Evolutionary conservation across 2,113 vertebrate species (phyloP), one percentile per base, ranked within the genome.

Genomic region (Dolichallabes microphthalmus): DNA sequence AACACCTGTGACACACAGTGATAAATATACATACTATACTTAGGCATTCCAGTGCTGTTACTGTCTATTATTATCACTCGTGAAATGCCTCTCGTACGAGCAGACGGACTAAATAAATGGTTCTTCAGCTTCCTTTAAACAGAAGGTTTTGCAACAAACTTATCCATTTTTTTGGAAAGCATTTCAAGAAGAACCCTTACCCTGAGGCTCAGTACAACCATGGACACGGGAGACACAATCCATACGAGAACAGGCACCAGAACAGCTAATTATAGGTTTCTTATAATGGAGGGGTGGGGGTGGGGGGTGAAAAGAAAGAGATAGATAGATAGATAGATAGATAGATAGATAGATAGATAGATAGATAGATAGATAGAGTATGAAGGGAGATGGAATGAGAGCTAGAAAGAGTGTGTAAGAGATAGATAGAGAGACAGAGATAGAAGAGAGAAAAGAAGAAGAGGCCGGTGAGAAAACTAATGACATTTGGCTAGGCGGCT

Each of bases 221-320:
- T 2, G 4, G 27, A 69, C 19, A 69, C 8, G n/a, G 53, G 60
- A 85, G 83, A 58, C 80, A 63, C 15, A 74, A 58, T 45, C 63
- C 35, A 57, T 32, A 74, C 60, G 60, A 0, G 58, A 32, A 83
- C 58, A n/a, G n/a, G n/a, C n/a, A n/a, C n/a, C 61, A 78, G 68
- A 69, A 86, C 61, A 78, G 73, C 85, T 68, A 35, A 83, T 86
- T n/a, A 68, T 53, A 25, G 69, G 15, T 82, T 58, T 74, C 53
- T n/a, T n/a, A 81, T 80, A 63, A 77, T 17, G 30, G 1, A 13
- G 4, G 25, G 57, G 27, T 45, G 27, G 32, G 68, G 61, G 39
- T 35, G 25, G 55, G 64, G 53, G 12, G 35, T 39, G 35, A 39
- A n/a, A 83, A 15, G 14, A 45, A 74, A 64, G 80, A 53, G 45